Evolutionary conservation across 1,140 invertebrate species (phyloP), one percentile per base, ranked within the genome.

Genomic region (Drosophila orena): DNA sequence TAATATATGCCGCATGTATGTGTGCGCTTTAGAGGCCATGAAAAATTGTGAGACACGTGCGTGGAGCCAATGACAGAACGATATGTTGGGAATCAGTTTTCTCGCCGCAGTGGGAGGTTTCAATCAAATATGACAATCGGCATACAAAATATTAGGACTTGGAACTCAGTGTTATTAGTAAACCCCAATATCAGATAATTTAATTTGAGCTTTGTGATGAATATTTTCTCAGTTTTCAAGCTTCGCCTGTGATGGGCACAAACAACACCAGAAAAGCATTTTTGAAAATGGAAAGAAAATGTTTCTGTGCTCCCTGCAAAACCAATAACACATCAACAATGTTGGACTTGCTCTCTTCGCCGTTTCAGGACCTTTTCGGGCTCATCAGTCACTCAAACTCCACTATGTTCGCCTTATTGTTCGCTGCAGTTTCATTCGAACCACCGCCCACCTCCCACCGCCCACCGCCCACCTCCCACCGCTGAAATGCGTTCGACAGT

Each of bases 41-140:
- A 81, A 86, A 86, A 79, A 81, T 81, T 62, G 74, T 60, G 58
- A 81, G 78, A 81, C 83, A 86, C 83, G 81, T 86, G 81, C 79
- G 65, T 71, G 74, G 64, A 84, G 68, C 52, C 52, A 70, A 70
- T 70, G 66, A 73, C 65, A 73, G 59, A 78, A 65, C 52, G 65
- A 46, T 77, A 50, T 43, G 58, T 56, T 69, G 42, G 40, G 10
- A 61, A 55, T 69, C 54, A 55, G 40, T 55, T 55, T 56, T 38
- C 20, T 12, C 24, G 38, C 2, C 14, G 14, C 12, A 24, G 27
- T 15, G 17, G 22, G 24, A 20, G 34, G 53, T 8, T 56, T 40
- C 24, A 47, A 57, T 70, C 27, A 70, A 49, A 55, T 40, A 14
- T 12, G 5, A 17, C n/a, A 37, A 14, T 12, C 14, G 8, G 34